Evolutionary conservation across 1,140 invertebrate genomes (phyloP), one percentile per base, ranked within the genome.

Genomic region (Euwallacea fornicatus): DNA sequence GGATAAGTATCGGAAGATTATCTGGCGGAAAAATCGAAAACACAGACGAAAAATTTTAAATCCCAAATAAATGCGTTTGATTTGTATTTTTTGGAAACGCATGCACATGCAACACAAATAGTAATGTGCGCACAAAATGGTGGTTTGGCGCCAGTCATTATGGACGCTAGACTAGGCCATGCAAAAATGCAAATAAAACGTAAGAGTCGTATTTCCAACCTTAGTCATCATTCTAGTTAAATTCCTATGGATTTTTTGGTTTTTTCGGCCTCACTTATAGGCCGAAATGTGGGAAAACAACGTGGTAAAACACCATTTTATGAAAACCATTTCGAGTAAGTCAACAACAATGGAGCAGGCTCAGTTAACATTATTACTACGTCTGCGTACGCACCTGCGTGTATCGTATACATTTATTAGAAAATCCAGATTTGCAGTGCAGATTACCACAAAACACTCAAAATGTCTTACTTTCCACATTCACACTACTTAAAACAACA

Each of bases 321-420:
- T 75, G 72, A 73, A 76, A 73, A 70, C 76, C 15, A 13, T 66
- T 66, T 56, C 9, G 55, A 44, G 42, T 67, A 42, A 59, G 63
- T 59, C 64, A 72, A 67, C 73, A 79, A 75, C 71, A 80, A 78
- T 81, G 82, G 90, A 91, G 90, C 90, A 91, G 86, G 89, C 90
- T 86, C 90, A 91, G 90, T 90, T 86, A 88, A 89, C 87, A 87
- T 88, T 87, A 87, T 85, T 86, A 90, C 86, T 88, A 91, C 89
- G 89, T 85, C 89, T 93, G 91, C 91, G 91, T 93, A 92, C 91
- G 91, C 91, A 93, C 91, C 91, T 92, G 90, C 89, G 90, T 91
- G 89, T 88, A 86, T 86, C 77, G 78, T 73, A 72, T 72, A 78
- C 79, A 79, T 80, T 81, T 79, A 81, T 78, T 76, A 78, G 74